phyloP scores from a whole-genome alignment of 2,113 vertebrate genomes.

The Mola mola region DNA sequence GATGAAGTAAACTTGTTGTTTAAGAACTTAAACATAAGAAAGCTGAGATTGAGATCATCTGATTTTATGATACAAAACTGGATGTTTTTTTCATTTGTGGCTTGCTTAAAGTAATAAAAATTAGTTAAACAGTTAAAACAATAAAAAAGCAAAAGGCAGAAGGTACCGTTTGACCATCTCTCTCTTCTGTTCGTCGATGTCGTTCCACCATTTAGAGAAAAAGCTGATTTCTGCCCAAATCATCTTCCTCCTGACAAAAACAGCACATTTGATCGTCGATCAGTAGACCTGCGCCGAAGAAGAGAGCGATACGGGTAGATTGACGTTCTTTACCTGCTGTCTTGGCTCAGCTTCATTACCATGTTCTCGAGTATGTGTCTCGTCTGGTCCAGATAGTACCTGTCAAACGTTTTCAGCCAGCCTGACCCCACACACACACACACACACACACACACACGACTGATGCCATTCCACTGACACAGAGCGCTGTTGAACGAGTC shows the following conservation, averaged over 20 bases:
- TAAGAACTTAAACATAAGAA: too few species aligned
- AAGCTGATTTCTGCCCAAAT: constrained; percentile 95
- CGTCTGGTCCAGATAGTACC: constrained; percentile 92
- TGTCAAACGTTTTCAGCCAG: constrained; percentile 95
- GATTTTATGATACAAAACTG: too few species aligned
- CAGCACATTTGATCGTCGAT: neutral
- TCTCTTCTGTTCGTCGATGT: constrained; percentile 87
- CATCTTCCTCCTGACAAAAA: constrained; percentile 83
- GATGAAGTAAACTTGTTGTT: too few species aligned
- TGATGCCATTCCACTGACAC: neutral
- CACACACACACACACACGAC: neutral
- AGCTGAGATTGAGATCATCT: too few species aligned
- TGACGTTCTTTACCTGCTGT: constrained; percentile 60
- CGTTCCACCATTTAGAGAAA: constrained; percentile 93
- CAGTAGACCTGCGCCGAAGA: neutral
- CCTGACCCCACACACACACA: constrained; percentile 75
- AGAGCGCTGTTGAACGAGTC: too few species aligned
- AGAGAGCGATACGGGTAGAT: neutral
- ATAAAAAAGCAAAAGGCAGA: too few species aligned
- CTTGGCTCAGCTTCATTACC: constrained; percentile 89
- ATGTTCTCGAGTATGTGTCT: constrained; percentile 94
- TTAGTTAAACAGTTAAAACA: neutral
- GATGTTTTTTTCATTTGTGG: too few species aligned
- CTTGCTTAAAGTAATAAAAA: neutral
- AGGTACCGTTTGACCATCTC: constrained; percentile 87